phyloP scores from a whole-genome alignment of 1,140 invertebrate species.

The Fopius arisanus region DNA sequence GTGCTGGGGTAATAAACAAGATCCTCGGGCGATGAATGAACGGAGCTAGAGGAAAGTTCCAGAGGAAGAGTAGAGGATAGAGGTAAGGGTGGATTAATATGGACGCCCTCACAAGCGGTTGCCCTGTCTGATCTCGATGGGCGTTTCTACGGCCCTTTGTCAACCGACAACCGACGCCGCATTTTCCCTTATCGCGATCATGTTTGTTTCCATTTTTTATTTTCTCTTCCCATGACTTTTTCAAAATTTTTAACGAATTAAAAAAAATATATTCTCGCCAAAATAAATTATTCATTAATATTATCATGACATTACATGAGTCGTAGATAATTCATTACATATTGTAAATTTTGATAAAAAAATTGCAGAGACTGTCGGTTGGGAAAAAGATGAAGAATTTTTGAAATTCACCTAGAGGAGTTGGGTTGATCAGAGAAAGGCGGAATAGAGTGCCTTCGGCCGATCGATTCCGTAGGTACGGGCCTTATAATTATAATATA shows the following conservation, averaged over 20 bases:
- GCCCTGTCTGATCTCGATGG: slow-evolving; percentile 50
- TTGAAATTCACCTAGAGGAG: background rate
- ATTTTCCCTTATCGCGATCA: slow-evolving; percentile 53
- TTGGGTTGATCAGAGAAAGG: background rate
- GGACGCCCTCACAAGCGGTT: slow-evolving; percentile 56
- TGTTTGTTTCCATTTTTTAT: background rate
- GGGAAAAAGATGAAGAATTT: background rate
- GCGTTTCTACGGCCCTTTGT: slow-evolving; percentile 57
- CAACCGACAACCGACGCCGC: slow-evolving; percentile 55
- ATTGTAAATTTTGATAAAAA: too few species aligned
- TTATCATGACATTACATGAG: too few species aligned
- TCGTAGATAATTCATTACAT: too few species aligned
- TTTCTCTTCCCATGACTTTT: background rate
- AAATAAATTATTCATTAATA: too few species aligned
- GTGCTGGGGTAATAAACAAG: slow-evolving; percentile 6
- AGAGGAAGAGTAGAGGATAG: slow-evolving; percentile 21
- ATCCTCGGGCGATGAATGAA: slow-evolving; percentile 30
- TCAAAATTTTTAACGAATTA: too few species aligned
- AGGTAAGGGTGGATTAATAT: slow-evolving; percentile 48
- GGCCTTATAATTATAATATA: slow-evolving; percentile 36
- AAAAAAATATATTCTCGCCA: too few species aligned
- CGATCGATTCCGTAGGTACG: slow-evolving; percentile 26
- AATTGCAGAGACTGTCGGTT: background rate
- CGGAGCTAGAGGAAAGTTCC: background rate
- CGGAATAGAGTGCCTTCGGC: background rate